Conservation (phyloP, 2,113 vertebrate genomes). For the Ptilorrhoa leucosticta region DNA sequence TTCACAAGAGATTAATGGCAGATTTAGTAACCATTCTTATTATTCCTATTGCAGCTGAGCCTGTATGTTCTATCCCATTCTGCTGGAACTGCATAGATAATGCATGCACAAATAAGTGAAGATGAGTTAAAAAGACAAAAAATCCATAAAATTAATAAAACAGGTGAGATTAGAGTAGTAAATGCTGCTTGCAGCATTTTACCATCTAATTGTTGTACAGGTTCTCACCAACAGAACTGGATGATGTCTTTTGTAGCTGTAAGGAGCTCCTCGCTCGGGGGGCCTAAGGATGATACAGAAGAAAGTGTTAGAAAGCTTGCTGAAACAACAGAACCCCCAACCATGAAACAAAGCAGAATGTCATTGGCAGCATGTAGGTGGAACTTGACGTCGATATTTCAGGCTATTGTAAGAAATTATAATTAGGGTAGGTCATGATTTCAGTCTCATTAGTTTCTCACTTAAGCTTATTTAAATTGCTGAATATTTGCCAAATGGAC, state of each 20-base stretch:
- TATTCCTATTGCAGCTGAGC: constrained; percentile 4
- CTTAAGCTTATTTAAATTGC: background rate
- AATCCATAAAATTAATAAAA: background rate
- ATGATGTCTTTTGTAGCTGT: background rate
- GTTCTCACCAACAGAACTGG: background rate
- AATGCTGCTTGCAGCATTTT: background rate
- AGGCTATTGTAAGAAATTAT: background rate
- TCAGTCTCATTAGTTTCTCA: constrained; percentile 4
- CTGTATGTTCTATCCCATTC: background rate
- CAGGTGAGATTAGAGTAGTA: background rate
- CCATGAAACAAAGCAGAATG: background rate
- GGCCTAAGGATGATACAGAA: background rate
- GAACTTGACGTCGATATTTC: background rate
- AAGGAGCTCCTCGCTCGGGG: accelerated
- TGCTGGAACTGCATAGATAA: background rate
- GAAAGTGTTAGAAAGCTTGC: background rate
- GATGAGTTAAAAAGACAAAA: background rate
- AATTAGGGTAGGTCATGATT: background rate
- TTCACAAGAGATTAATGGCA: constrained; percentile 43
- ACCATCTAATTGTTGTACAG: background rate
- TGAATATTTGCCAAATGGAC: background rate
- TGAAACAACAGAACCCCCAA: background rate
- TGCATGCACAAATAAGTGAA: background rate
- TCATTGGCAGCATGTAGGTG: background rate
- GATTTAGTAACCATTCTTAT: constrained; percentile 34